Evolutionary conservation across 2,113 vertebrate species (phyloP), one percentile per base, ranked within the genome.

Genomic region (Dipodomys stephensi): DNA sequence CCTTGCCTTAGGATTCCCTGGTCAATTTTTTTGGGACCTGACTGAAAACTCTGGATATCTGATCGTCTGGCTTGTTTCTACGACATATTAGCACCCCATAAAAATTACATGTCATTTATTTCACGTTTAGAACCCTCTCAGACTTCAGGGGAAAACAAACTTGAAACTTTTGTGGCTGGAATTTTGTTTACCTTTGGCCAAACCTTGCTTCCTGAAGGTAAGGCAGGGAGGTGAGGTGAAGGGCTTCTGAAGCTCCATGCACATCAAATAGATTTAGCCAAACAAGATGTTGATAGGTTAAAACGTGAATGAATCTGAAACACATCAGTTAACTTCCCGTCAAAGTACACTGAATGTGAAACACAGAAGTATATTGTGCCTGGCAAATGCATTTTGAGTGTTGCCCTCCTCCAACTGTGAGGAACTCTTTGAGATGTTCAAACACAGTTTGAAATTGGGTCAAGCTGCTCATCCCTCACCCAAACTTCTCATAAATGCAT

Each of bases 91-190:
- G 93, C 96, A 96, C 95, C 83, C 95, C 96, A 96, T 97, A 97
- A 97, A 97, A 96, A 95, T 97, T 97, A 95, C 95, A 97, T 97
- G 92, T 97, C 96, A 97, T 97, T 97, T 96, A 96, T 96, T 97
- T 96, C 88, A 96, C 95, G 95, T 96, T 96, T 96, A 96, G 96
- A 96, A 90, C 88, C 87, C 90, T 97, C 96, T 97, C 96, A 96
- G 81, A 88, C 95, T 96, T 96, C 88, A 96, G 93, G 96, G 72
- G 90, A 80, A 96, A 96, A 96, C 88, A 93, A 94, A 96, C 57
- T 67, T 96, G 96, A 97, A 96, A 90, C 88, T 93, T 95, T 96
- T 96, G 94, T 90, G 96, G 94, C 88, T 94, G 62, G 72, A 92
- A 92, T 95, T 95, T 83, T 97, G 90, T 97, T 96, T 96, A 96